These are phyloP conservation scores for Callyntrura sp. DNA, from an alignment of 2,888 invertebrate species.

Conservation along the genomic window DNA sequence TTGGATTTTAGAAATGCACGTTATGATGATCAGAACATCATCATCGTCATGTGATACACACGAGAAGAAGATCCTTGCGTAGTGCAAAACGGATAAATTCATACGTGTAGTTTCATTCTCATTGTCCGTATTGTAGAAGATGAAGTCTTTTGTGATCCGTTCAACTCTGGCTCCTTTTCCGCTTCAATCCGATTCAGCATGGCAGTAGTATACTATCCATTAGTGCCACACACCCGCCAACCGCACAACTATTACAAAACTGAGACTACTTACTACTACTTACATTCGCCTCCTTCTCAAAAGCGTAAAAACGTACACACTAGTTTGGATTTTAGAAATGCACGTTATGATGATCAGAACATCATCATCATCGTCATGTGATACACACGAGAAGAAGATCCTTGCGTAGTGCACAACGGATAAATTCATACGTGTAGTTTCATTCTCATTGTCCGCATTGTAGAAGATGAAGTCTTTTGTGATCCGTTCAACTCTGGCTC, in stretches of 20 bases:
- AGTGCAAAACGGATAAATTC: not conserved
- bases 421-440: not conserved
- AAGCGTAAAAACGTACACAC: not conserved
- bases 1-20: too few relatives aligned
- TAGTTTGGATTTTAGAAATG: too few relatives aligned
- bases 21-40: not conserved
- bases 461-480: slow-evolving; percentile 28
- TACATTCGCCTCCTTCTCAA: not conserved
- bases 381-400: not conserved
- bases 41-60: not conserved
- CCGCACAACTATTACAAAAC: slow-evolving; percentile 3
- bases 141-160: slow-evolving; percentile 43
- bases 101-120: not conserved
- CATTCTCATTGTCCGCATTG: not conserved
- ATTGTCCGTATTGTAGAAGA: slow-evolving; percentile 1
- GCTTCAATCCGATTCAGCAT: slow-evolving; percentile 42
- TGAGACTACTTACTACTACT: too few relatives aligned
- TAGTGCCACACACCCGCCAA: slow-evolving; percentile 57
- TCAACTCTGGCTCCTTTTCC: slow-evolving; percentile 46
- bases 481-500: slow-evolving; percentile 45
- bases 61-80: too few relatives aligned
- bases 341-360: not conserved
- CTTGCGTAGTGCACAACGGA: too few relatives aligned
- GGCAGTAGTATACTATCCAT: slow-evolving; percentile 57
- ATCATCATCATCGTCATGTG: not conserved